A percentile compares a stretch with the other conserved stretches of the same genome.
phyloP scores from a whole-genome alignment of 2,797 vertebrate genomes.

The Neostethus bicornis region DNA sequence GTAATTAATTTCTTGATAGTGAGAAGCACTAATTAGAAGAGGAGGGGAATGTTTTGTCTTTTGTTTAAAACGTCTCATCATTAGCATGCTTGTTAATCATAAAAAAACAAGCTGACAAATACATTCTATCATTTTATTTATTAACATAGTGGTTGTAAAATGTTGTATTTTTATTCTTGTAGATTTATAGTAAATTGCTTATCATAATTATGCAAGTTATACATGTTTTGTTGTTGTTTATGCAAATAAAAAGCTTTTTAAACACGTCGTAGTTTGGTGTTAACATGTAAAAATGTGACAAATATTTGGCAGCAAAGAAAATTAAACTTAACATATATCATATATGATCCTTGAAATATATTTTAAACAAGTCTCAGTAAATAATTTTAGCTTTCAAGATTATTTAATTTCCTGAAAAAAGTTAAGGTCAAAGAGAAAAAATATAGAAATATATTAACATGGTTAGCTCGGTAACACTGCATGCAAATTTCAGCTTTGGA shows the following conservation, averaged over 20 bases:
- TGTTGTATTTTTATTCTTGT: conserved; percentile 42
- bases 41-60: conserved; percentile 19
- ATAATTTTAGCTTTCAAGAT: conserved; percentile 19
- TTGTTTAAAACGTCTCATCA: conserved; percentile 41
- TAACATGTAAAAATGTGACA: conserved; percentile 45
- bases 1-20: conserved; percentile 52
- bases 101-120: conserved; percentile 35
- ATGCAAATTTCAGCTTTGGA: conserved; percentile 35
- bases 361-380: conserved; percentile 36
- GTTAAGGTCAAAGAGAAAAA: conserved; percentile 28
- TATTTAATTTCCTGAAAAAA: conserved; percentile 30
- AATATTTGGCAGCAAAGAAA: conserved; percentile 54
- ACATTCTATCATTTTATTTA: conserved; percentile 56
- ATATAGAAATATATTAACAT: conserved; percentile 70
- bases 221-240: conserved; percentile 39
- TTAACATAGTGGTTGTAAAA: conserved; percentile 53
- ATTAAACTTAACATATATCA: conserved; percentile 28
- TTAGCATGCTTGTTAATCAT: conserved; percentile 28
- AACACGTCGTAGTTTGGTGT: conserved; percentile 48
- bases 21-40: conserved; percentile 47
- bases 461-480: conserved; percentile 48
- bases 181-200: conserved; percentile 31
- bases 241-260: conserved; percentile 36
- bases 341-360: conserved; percentile 28
- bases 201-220: conserved; percentile 50